Evolutionary conservation across 2,797 vertebrate genomes (phyloP).

Genomic region (Malacoctenus gilli): DNA sequence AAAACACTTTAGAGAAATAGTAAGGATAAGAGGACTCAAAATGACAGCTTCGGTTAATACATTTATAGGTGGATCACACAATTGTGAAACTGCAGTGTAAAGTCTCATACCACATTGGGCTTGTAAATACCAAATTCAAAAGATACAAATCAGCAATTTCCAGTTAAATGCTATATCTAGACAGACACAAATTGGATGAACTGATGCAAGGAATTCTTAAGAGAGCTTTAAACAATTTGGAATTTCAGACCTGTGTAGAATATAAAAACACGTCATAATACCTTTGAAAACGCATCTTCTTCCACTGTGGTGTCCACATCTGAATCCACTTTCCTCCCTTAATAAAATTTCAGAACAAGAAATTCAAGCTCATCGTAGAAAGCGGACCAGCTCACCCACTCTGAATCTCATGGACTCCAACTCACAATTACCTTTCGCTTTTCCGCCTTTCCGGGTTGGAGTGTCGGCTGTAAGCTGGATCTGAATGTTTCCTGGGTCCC

Average conservation of each 20-base stretch:
- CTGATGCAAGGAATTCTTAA: too few species aligned
- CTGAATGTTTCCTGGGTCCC: constrained; percentile 91
- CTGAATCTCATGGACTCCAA: not conserved
- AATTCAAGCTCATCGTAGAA: not conserved
- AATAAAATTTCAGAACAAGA: constrained; percentile 24
- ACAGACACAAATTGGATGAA: too few species aligned
- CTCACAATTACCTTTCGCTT: constrained; percentile 87
- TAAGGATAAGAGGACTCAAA: too few species aligned
- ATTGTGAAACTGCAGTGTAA: too few species aligned
- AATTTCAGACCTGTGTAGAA: not conserved
- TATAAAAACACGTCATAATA: constrained; percentile 52
- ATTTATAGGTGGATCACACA: too few species aligned
- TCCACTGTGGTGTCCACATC: constrained; percentile 87
- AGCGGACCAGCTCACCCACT: not conserved
- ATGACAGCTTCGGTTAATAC: too few species aligned
- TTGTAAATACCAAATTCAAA: too few species aligned
- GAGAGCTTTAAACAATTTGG: not conserved
- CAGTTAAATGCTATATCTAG: too few species aligned
- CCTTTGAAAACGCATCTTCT: constrained; percentile 90
- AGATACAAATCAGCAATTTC: too few species aligned
- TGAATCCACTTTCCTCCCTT: constrained; percentile 91
- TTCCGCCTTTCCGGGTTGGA: constrained; percentile 86
- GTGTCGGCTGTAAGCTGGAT: constrained; percentile 83
- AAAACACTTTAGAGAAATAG: too few species aligned
- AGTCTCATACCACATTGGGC: too few species aligned